Percentiles rank a stretch among this genome's conserved stretches.
Conservation (phyloP, 1,140 invertebrate species). For the Anastrepha obliqua region DNA sequence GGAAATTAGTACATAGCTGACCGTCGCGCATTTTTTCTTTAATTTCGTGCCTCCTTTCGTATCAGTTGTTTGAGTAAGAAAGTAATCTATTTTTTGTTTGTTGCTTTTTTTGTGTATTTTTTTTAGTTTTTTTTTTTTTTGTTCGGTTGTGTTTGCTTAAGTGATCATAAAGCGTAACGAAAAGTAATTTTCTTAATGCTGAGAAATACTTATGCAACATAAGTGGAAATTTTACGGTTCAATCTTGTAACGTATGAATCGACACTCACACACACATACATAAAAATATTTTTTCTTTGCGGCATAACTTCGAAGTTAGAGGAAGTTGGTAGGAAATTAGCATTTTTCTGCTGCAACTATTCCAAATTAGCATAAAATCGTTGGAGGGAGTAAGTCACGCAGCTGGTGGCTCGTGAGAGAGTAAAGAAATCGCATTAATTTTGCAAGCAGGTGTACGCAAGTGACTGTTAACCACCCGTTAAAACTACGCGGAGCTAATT, state of each 20-base stretch:
- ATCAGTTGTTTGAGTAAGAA: constrained; percentile 19
- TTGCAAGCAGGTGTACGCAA: constrained; percentile 31
- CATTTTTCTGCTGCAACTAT: constrained; percentile 45
- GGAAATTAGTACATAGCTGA: constrained; percentile 14
- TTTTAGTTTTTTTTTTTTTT: not conserved
- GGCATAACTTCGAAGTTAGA: not conserved
- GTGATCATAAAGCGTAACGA: constrained; percentile 32
- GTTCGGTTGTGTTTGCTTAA: not conserved
- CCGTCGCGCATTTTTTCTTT: constrained; percentile 40
- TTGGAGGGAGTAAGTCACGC: constrained; percentile 42
- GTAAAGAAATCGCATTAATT: constrained; percentile 15
- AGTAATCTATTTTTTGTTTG: constrained; percentile 41
- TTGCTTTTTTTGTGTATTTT: not conserved
- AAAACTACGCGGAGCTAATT: not conserved
- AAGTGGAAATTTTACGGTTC: constrained; percentile 36
- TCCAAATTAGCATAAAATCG: constrained; percentile 46
- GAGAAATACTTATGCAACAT: not conserved
- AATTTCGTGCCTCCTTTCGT: not conserved
- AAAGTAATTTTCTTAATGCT: constrained; percentile 22
- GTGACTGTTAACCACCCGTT: not conserved
- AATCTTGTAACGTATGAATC: constrained; percentile 35
- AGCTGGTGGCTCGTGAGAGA: not conserved
- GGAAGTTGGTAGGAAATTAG: constrained; percentile 34
- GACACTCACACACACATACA: not conserved
- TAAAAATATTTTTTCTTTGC: not conserved